Base-by-base conservation (phyloP, 2,888 invertebrate genomes). In the Amiota minor region DNA sequence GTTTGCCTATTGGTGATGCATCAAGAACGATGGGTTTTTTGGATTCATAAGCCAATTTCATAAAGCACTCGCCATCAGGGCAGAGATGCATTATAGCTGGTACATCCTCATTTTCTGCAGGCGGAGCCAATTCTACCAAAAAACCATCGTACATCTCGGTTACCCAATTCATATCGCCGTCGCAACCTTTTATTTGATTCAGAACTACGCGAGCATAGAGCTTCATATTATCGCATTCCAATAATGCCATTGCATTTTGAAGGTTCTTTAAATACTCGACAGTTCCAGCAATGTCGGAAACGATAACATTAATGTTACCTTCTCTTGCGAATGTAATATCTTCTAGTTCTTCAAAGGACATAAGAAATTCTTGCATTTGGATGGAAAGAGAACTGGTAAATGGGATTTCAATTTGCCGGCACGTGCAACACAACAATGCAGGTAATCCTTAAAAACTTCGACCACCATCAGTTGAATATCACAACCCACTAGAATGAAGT, bases 281-380 rank as follows among this genome's bases (percentile, higher is more conserved):
- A 0, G 76, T 81, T 16, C 86, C 86, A 0, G 82, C 72, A 1
- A 80, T 74, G 46, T 85, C 71, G 1, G 87, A 80, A 0, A 88
- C 77, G 10, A 89, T 72, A 12, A 88, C 82, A 70, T 84, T 85
- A 8, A 88, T 79, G n/a, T 87, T 85, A 23, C 83, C 81, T 46
- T 85, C 88, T 6, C 83, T 80, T 18, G 84, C 84, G 72, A 89
- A 89, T 0, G 87, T 86, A 3, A 89, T 72, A 56, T 89, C 88
- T 74, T 89, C 88, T 1, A 89, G 74, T 70, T 89, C 89, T 76
- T 89, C 89, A 20, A 84, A 76, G 1, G 89, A 89, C 3, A 88
- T 45, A 4, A 77, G 78, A 72, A 70, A 77, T 2, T 81, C 4
- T 74, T 14, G 64, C 86, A 87, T 18, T 79, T 76, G 0, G 74